A percentile compares a stretch with the other conserved stretches of the same genome.
Evolutionary conservation across 2,797 vertebrate species (phyloP).

Genomic region (Enoplosus armatus): DNA sequence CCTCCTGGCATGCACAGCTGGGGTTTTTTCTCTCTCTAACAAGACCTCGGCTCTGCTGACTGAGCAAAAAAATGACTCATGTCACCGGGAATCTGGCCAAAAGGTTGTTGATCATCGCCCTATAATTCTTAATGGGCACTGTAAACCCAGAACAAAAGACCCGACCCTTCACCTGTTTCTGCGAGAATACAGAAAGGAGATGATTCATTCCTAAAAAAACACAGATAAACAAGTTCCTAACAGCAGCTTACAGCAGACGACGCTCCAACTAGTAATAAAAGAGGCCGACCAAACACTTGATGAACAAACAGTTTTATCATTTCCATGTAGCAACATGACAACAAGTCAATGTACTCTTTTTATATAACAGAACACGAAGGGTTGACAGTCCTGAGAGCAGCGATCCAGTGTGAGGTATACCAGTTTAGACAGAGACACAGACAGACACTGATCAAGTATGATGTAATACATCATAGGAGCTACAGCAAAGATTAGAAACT

Average conservation of each 20-base stretch:
- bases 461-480: conserved; percentile 34
- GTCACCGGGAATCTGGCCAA: conserved; percentile 66
- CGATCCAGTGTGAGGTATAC: conserved; percentile 22
- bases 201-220: conserved; percentile 48
- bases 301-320: conserved; percentile 40
- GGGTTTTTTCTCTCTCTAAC: conserved; percentile 48
- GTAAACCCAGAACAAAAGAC: conserved; percentile 52
- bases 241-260: conserved; percentile 16
- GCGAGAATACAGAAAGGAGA: conserved; percentile 35
- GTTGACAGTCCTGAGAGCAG: conserved; percentile 16
- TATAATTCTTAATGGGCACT: conserved; percentile 53
- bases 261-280: conserved; percentile 17
- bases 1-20: conserved; percentile 74
- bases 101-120: conserved; percentile 65
- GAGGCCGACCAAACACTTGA: conserved; percentile 13
- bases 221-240: conserved; percentile 35
- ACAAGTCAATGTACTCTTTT: conserved; percentile 28
- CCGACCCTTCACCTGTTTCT: conserved; percentile 54
- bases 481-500: conserved; percentile 27
- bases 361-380: conserved; percentile 29
- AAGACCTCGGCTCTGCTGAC: conserved; percentile 75
- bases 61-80: conserved; percentile 75
- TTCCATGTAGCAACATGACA: conserved; percentile 33
- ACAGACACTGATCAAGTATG: conserved; percentile 37
- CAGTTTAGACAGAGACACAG: conserved; percentile 41